These are phyloP conservation scores for Gnathonemus longibarbis DNA, from an alignment of 2,113 vertebrate species.

Conservation along the genomic window DNA sequence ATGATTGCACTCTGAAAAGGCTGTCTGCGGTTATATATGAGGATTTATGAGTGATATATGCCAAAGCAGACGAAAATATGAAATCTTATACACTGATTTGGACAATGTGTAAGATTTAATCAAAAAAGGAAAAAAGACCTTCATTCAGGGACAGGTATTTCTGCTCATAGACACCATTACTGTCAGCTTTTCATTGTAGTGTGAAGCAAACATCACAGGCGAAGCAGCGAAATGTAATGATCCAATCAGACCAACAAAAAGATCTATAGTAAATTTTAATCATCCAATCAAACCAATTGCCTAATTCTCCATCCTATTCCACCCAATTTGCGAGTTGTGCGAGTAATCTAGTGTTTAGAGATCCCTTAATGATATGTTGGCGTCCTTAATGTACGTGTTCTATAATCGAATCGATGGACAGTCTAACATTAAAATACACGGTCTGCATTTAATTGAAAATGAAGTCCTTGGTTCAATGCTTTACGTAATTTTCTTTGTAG, in stretches of 20 bases:
- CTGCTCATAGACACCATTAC: background rate
- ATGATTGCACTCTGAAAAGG: slow-evolving; percentile 27
- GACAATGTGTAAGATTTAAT: slow-evolving; percentile 34
- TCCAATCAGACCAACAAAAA: background rate
- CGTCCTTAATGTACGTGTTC: background rate
- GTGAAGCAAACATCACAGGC: too few species aligned
- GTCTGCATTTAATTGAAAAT: background rate
- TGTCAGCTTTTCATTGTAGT: background rate
- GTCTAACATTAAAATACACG: background rate
- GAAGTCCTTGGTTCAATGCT: background rate
- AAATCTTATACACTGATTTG: slow-evolving; percentile 30
- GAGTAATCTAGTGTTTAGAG: slow-evolving; percentile 4
- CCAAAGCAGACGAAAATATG: slow-evolving; percentile 25
- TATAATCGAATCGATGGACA: background rate
- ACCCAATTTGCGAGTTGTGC: background rate
- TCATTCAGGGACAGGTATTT: slow-evolving; percentile 23
- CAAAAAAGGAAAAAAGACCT: slow-evolving; percentile 14
- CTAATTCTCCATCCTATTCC: background rate
- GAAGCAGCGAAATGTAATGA: background rate
- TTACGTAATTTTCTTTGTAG: background rate
- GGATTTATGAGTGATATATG: slow-evolving; percentile 22
- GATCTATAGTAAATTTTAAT: slow-evolving; percentile 9
- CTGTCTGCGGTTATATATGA: slow-evolving; percentile 36
- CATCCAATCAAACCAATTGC: background rate
- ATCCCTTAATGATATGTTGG: background rate